Conservation (phyloP, 2,113 vertebrate species). For the Mionectes macconnelli region DNA sequence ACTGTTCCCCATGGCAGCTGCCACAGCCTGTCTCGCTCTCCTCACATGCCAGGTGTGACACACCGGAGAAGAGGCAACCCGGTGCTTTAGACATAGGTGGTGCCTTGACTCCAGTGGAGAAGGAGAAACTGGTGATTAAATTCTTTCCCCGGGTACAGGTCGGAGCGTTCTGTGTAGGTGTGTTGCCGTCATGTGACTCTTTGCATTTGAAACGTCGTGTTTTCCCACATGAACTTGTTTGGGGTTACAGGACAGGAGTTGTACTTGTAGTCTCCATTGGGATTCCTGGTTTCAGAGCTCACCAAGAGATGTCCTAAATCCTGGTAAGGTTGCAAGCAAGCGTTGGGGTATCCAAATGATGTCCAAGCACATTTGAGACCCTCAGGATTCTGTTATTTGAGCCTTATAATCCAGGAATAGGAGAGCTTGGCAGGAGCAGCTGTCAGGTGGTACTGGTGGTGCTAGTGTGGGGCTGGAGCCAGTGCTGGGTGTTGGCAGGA, state of each 20-base stretch:
- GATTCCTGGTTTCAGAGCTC: background rate
- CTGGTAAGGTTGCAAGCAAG: background rate
- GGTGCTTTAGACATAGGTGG: background rate
- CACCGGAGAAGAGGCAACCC: background rate
- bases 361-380: background rate
- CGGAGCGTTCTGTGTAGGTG: accelerated
- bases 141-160: background rate
- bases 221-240: background rate
- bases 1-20: background rate
- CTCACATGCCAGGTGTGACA: accelerated
- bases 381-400: background rate
- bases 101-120: background rate
- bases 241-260: background rate
- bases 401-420: accelerated
- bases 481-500: background rate
- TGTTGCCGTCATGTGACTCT: background rate
- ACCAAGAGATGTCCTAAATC: background rate
- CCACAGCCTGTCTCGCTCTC: background rate
- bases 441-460: accelerated
- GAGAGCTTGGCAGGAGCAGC: background rate
- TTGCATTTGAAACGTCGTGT: accelerated
- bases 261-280: background rate
- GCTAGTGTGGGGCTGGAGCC: background rate
- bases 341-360: accelerated
- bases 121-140: background rate